Percentiles rank a stretch among this genome's conserved stretches.
phyloP scores from a whole-genome alignment of 2,797 vertebrate species.

The Synanceia verrucosa region DNA sequence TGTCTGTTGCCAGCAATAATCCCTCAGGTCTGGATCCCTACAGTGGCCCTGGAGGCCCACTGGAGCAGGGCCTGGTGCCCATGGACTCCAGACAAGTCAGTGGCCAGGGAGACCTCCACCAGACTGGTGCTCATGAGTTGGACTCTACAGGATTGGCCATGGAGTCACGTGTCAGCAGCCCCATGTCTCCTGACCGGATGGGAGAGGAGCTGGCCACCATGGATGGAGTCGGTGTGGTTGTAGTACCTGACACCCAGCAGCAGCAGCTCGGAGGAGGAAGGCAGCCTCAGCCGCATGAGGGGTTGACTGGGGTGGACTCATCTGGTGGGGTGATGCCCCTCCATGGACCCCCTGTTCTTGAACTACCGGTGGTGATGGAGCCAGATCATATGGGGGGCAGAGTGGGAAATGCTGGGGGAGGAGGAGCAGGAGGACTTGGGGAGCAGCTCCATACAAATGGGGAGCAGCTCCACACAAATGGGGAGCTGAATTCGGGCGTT shows the following conservation, averaged over 20 bases:
- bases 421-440: slow-evolving; percentile 69
- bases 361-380: slow-evolving; percentile 96
- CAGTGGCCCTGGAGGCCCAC: slow-evolving; percentile 86
- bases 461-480: slow-evolving; percentile 81
- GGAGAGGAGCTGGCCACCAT: slow-evolving; percentile 89
- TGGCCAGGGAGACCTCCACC: slow-evolving; percentile 88
- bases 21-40: slow-evolving; percentile 92
- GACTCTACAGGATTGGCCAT: slow-evolving; percentile 90
- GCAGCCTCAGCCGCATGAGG: slow-evolving; percentile 86
- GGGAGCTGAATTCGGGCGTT: slow-evolving; percentile 89
- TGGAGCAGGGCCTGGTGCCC: slow-evolving; percentile 92
- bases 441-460: slow-evolving; percentile 83
- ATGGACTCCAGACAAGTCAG: slow-evolving; percentile 89
- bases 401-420: slow-evolving; percentile 74
- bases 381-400: slow-evolving; percentile 87
- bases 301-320: slow-evolving; percentile 86
- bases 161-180: slow-evolving; percentile 95
- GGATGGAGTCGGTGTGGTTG: slow-evolving; percentile 89
- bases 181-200: slow-evolving; percentile 93
- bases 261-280: slow-evolving; percentile 83
- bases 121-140: slow-evolving; percentile 89
- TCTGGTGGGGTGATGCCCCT: slow-evolving; percentile 90
- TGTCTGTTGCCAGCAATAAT: slow-evolving; percentile 90
- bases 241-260: slow-evolving; percentile 77
- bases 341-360: slow-evolving; percentile 88